Conservation (phyloP, 2,113 vertebrate genomes). For the Panthera uncia region DNA sequence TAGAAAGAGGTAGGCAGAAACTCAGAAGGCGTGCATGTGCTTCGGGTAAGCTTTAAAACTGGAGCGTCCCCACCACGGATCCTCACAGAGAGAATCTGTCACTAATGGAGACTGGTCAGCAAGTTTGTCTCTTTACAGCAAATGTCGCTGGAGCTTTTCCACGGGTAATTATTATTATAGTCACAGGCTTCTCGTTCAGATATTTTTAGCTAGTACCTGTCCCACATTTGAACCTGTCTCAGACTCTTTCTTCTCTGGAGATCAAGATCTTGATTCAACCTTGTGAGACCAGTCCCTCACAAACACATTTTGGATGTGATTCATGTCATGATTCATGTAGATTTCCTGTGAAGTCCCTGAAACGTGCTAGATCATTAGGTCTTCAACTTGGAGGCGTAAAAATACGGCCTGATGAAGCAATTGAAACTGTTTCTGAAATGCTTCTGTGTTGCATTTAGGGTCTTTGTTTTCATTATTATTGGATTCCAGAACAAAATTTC, state of each 20-base stretch:
- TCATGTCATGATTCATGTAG: not conserved
- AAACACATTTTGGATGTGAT: not conserved
- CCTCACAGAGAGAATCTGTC: not conserved
- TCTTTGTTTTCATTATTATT: not conserved
- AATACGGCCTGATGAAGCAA: too few relatives aligned
- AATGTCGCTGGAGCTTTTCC: not conserved
- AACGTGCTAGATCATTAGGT: not conserved
- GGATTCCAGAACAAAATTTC: not conserved
- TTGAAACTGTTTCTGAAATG: not conserved
- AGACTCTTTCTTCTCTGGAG: not conserved
- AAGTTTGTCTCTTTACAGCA: accelerated
- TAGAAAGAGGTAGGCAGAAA: not conserved
- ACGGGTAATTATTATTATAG: not conserved
- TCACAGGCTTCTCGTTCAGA: not conserved
- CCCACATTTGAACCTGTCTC: not conserved
- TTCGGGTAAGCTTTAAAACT: not conserved
- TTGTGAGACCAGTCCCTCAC: not conserved
- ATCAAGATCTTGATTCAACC: not conserved
- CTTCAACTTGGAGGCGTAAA: not conserved
- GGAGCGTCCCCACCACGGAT: not conserved
- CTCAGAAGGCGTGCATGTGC: not conserved
- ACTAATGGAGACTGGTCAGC: not conserved
- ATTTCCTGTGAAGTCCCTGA: not conserved
- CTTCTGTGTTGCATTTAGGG: not conserved
- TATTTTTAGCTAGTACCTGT: not conserved